phyloP scores from a whole-genome alignment of 2,797 vertebrate species.

The Pelochelys cantorii region DNA sequence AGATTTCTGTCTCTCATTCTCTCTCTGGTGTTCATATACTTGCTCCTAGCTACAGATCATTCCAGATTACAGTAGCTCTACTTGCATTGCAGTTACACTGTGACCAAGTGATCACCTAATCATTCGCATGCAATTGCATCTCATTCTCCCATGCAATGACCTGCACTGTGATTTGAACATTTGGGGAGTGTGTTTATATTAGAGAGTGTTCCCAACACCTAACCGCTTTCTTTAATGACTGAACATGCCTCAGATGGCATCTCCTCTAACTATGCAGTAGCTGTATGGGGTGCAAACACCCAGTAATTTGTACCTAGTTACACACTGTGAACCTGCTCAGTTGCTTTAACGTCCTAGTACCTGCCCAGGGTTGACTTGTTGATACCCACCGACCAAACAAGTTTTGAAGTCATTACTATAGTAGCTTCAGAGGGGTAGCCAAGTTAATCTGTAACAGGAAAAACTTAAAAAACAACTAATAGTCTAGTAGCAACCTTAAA shows the following conservation, averaged over 20 bases:
- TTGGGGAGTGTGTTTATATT: not conserved
- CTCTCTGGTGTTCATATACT: not conserved
- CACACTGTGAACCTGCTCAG: not conserved
- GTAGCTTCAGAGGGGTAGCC: no score
- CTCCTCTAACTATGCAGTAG: not conserved
- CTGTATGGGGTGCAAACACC: not conserved
- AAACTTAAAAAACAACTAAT: no score
- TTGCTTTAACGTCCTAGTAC: not conserved
- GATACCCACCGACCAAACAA: not conserved
- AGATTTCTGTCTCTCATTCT: not conserved
- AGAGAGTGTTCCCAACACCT: not conserved
- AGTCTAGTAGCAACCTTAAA: no score
- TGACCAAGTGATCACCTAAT: not conserved
- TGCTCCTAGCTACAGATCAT: not conserved
- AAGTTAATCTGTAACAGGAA: no score
- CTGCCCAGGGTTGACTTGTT: not conserved
- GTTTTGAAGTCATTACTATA: not conserved
- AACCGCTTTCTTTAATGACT: not conserved
- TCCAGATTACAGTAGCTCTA: not conserved
- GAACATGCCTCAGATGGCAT: not conserved
- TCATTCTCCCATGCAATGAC: not conserved
- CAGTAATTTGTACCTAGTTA: not conserved
- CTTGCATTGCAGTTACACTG: conserved; percentile 2
- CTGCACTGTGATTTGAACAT: not conserved
- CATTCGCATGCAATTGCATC: not conserved